These are phyloP conservation scores for Grammomys dolichurus DNA, from an alignment of 2,113 vertebrate genomes.

Conservation along the genomic window DNA sequence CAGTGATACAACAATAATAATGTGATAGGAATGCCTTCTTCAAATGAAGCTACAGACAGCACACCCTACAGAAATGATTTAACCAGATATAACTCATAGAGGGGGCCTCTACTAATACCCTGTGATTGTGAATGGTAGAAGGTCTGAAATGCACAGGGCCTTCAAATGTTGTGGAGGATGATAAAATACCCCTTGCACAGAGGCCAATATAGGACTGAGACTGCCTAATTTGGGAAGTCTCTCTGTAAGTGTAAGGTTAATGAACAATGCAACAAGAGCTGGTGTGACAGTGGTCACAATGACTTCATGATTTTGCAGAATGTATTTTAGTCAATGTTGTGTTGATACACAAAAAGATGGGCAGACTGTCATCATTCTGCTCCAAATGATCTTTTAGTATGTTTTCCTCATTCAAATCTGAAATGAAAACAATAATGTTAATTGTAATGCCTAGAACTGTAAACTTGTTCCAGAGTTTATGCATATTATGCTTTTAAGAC, in stretches of 20 bases:
- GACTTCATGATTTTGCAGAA: not conserved
- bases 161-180: not conserved
- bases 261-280: not conserved
- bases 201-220: not conserved
- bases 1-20: not conserved
- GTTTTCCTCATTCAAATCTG: no score
- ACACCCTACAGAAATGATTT: not conserved
- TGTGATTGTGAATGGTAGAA: not conserved
- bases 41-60: not conserved
- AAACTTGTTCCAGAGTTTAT: no score
- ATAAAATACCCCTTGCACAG: not conserved
- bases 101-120: no score
- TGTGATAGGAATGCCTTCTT: not conserved
- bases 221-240: not conserved
- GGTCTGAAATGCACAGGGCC: not conserved
- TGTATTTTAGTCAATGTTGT: no score
- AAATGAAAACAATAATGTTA: no score
- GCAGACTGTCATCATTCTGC: no score
- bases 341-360: no score
- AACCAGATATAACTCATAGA: not conserved
- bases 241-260: not conserved
- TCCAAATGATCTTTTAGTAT: no score
- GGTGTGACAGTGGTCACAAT: not conserved
- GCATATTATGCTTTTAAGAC: accelerated
- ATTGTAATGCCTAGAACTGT: no score